These are phyloP conservation scores for Drosophila aff. DNA, from an alignment of 1,140 invertebrate species.

Conservation along the genomic window DNA sequence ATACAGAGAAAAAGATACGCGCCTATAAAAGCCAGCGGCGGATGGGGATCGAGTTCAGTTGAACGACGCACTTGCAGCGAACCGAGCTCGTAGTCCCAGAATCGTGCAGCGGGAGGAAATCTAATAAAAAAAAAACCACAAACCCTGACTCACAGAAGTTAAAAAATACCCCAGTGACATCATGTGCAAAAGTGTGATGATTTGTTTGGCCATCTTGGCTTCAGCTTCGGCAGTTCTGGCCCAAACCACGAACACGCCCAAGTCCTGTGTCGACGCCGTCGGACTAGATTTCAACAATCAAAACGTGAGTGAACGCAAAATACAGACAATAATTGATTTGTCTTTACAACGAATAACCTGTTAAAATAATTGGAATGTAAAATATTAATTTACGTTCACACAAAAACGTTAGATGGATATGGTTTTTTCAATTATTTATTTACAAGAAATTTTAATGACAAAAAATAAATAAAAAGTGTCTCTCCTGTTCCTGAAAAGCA, in stretches of 20 bases:
- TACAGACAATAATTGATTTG: neutral
- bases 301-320: slow-evolving; percentile 46
- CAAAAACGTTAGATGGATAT: neutral
- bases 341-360: neutral
- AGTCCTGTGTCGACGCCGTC: neutral
- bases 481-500: neutral
- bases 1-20: slow-evolving; percentile 24
- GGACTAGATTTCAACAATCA: slow-evolving; percentile 49
- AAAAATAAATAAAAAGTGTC: neutral
- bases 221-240: slow-evolving; percentile 12
- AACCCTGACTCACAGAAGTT: neutral
- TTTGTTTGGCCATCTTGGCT: slow-evolving; percentile 58
- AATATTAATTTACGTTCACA: neutral
- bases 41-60: slow-evolving; percentile 41
- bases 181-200: slow-evolving; percentile 69
- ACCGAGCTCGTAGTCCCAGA: slow-evolving; percentile 25
- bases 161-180: slow-evolving; percentile 22
- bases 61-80: slow-evolving; percentile 43
- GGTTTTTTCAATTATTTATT: neutral
- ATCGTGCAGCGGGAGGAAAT: slow-evolving; percentile 11
- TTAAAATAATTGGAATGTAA: neutral
- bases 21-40: slow-evolving; percentile 42
- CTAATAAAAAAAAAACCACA: neutral
- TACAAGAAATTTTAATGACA: no score
- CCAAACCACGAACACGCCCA: neutral